Evolutionary conservation across 1,140 invertebrate species (phyloP).

Genomic region (Cotesia glomerata): DNA sequence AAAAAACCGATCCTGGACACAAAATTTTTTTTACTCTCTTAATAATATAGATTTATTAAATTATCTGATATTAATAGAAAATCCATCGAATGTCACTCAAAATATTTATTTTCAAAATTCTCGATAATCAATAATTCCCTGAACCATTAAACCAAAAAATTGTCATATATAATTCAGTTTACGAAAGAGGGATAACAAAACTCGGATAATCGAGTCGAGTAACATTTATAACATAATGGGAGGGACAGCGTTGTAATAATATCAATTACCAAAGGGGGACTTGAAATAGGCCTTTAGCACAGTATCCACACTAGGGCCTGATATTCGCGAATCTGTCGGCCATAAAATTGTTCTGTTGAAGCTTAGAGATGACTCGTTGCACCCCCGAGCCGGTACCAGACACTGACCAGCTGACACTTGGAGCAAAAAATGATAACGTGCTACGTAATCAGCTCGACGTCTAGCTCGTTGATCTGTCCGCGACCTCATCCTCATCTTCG

Average conservation of each 20-base stretch:
- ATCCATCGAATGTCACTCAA: no score
- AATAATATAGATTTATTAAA: no score
- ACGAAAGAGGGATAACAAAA: slow-evolving; percentile 29
- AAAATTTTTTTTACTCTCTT: no score
- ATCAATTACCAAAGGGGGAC: slow-evolving; percentile 46
- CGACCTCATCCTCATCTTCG: slow-evolving; percentile 7
- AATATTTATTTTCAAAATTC: no score
- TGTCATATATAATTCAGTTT: slow-evolving; percentile 7
- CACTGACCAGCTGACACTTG: slow-evolving; percentile 44
- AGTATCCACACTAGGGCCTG: slow-evolving; percentile 39
- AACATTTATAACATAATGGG: slow-evolving; percentile 56
- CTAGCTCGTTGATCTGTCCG: slow-evolving; percentile 37
- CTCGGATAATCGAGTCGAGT: slow-evolving; percentile 52
- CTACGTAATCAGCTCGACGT: slow-evolving; percentile 31
- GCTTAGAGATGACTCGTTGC: slow-evolving; percentile 18
- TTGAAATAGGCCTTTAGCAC: slow-evolving; percentile 22
- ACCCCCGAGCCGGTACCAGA: no score
- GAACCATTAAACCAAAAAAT: neutral
- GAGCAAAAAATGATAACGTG: neutral
- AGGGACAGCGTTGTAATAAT: slow-evolving; percentile 50
- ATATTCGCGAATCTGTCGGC: slow-evolving; percentile 50
- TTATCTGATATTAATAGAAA: no score
- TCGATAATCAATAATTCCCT: no score
- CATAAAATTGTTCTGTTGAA: slow-evolving; percentile 46
- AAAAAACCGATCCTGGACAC: no score